Percentiles rank a stretch among this genome's conserved stretches.
Conservation (phyloP, 2,113 vertebrate species). For the Pandion haliaetus region DNA sequence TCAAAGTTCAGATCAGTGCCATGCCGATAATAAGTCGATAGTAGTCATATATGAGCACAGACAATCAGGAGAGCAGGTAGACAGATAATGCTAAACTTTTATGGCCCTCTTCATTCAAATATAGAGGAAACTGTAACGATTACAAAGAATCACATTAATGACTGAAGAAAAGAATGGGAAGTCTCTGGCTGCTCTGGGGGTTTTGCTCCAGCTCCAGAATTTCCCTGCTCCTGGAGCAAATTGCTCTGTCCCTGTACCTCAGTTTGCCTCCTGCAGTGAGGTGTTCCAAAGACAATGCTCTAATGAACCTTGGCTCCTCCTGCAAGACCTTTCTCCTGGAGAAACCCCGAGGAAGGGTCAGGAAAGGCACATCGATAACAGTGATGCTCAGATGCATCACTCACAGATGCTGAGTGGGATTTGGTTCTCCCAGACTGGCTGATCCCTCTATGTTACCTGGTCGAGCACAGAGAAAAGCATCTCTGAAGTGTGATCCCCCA, state of each 20-base stretch:
- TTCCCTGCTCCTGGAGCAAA: not conserved
- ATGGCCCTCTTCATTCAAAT: not conserved
- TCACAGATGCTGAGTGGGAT: not conserved
- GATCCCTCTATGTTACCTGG: rapidly evolving
- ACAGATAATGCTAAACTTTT: not conserved
- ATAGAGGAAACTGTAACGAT: not conserved
- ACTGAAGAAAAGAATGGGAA: not conserved
- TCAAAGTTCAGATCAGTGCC: constrained; percentile 43
- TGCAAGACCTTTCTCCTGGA: not conserved
- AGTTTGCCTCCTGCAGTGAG: not conserved
- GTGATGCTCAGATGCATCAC: not conserved
- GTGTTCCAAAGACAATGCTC: not conserved
- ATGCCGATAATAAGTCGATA: not conserved
- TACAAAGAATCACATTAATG: not conserved
- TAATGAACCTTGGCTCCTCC: not conserved
- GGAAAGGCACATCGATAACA: rapidly evolving
- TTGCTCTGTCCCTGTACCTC: rapidly evolving
- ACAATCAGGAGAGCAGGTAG: not conserved
- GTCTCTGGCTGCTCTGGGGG: not conserved
- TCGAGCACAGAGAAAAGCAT: not conserved
- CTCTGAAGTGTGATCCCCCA: rapidly evolving
- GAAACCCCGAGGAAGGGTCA: not conserved
- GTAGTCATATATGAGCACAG: not conserved
- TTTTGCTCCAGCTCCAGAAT: not conserved
- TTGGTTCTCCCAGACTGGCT: rapidly evolving